These are phyloP conservation scores for Hyles vespertilio DNA, from an alignment of 1,140 invertebrate genomes.

Conservation along the genomic window DNA sequence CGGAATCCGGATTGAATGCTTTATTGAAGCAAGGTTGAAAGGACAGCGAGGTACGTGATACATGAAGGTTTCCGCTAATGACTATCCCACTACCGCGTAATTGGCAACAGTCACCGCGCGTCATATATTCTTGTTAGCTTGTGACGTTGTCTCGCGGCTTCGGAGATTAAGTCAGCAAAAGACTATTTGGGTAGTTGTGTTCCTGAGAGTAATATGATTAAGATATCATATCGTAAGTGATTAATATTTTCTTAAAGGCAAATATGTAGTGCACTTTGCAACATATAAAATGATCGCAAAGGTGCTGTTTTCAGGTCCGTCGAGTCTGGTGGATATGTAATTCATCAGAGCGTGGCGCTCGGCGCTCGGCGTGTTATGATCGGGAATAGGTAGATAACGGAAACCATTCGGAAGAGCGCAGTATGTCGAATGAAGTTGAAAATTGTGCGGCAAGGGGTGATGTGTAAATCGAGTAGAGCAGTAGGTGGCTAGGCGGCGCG, in stretches of 20 bases:
- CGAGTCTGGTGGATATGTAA: not conserved
- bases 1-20: slow-evolving; percentile 55
- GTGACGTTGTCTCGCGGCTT: too few relatives aligned
- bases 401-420: slow-evolving; percentile 23
- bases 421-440: slow-evolving; percentile 27
- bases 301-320: not conserved
- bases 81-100: slow-evolving; percentile 48
- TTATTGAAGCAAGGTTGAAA: slow-evolving; percentile 49
- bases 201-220: too few relatives aligned
- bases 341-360: not conserved
- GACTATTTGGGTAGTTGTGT: too few relatives aligned
- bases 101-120: slow-evolving; percentile 39
- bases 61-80: slow-evolving; percentile 60
- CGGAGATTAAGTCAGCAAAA: too few relatives aligned
- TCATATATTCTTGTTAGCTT: too few relatives aligned
- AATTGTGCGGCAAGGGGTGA: slow-evolving; percentile 34
- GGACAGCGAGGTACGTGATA: slow-evolving; percentile 57
- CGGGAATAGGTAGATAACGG: slow-evolving; percentile 15
- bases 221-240: not conserved
- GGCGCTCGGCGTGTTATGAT: not conserved
- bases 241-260: not conserved
- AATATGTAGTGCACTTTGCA: too few relatives aligned
- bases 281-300: too few relatives aligned
- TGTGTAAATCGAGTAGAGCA: slow-evolving; percentile 42
- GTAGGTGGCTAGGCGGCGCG: slow-evolving; percentile 54